A percentile compares a stretch with the other conserved stretches of the same genome.
Evolutionary conservation across 2,888 invertebrate species (phyloP).

Genomic region (Troglohyphantes excavatus): DNA sequence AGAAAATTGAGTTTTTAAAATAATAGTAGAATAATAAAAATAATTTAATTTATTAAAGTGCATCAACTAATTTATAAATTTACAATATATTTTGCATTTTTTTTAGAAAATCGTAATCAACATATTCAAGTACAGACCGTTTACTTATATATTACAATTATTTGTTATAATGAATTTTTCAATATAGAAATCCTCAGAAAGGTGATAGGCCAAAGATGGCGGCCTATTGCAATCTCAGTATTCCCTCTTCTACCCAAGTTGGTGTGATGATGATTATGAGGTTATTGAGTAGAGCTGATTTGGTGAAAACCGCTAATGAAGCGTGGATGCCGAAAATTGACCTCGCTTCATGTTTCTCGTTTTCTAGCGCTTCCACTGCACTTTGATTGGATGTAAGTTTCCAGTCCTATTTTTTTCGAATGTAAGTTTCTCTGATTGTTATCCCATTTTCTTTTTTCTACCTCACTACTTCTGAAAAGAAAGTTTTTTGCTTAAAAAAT

Average conservation of each 20-base stretch:
- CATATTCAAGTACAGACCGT: too few species aligned
- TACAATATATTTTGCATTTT: too few species aligned
- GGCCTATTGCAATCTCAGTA: not conserved
- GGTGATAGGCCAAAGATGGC: conserved; percentile 44
- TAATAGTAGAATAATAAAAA: too few species aligned
- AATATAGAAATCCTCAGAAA: not conserved
- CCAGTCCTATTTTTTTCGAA: not conserved
- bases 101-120: too few species aligned
- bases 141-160: too few species aligned
- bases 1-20: too few species aligned
- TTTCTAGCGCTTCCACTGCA: not conserved
- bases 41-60: too few species aligned
- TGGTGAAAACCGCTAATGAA: conserved; percentile 46
- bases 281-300: conserved; percentile 59
- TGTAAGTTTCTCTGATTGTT: not conserved
- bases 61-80: too few species aligned
- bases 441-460: not conserved
- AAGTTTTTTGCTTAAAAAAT: too few species aligned
- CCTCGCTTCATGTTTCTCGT: not conserved
- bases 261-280: conserved; percentile 61
- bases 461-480: too few species aligned
- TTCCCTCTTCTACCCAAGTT: not conserved
- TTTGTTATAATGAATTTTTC: too few species aligned
- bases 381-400: conserved; percentile 21
- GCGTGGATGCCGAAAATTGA: conserved; percentile 33